phyloP scores from a whole-genome alignment of 2,113 vertebrate species.

The Oncorhynchus mykiss region DNA sequence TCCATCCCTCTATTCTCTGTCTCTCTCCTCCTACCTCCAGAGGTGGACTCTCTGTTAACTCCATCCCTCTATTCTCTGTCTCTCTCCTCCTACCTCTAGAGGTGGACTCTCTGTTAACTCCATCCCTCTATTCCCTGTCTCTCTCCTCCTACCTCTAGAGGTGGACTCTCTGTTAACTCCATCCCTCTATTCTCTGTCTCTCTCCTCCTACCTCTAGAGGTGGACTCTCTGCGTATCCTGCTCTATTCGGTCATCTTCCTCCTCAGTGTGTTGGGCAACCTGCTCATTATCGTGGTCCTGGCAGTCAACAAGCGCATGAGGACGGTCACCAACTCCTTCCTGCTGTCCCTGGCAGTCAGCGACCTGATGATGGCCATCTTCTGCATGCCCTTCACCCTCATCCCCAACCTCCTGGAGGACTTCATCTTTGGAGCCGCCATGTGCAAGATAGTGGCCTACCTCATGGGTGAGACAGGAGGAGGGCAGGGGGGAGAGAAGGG shows the following conservation, averaged over 20 bases:
- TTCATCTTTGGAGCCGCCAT: slow-evolving; percentile 91
- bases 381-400: slow-evolving; percentile 95
- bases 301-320: slow-evolving; percentile 87
- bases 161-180: too few relatives aligned
- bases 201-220: slow-evolving; percentile 61
- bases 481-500: too few relatives aligned
- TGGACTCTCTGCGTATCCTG: slow-evolving; percentile 82
- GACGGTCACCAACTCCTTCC: slow-evolving; percentile 93
- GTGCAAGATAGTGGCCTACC: slow-evolving; percentile 91
- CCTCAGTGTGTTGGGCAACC: slow-evolving; percentile 86
- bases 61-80: too few relatives aligned
- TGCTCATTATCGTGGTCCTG: slow-evolving; percentile 88
- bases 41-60: slow-evolving; percentile 65
- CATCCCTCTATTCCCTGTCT: too few relatives aligned
- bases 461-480: slow-evolving; percentile 84
- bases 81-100: too few relatives aligned
- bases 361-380: slow-evolving; percentile 91
- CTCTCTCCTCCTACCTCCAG: background rate
- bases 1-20: background rate
- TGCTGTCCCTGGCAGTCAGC: slow-evolving; percentile 91
- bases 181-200: too few relatives aligned
- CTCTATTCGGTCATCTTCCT: slow-evolving; percentile 88
- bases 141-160: too few relatives aligned
- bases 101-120: too few relatives aligned
- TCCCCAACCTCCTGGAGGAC: slow-evolving; percentile 90